A percentile compares a stretch with the other conserved stretches of the same genome.
Evolutionary conservation across 2,797 vertebrate genomes (phyloP).

Genomic region (Mionectes olivaceus): DNA sequence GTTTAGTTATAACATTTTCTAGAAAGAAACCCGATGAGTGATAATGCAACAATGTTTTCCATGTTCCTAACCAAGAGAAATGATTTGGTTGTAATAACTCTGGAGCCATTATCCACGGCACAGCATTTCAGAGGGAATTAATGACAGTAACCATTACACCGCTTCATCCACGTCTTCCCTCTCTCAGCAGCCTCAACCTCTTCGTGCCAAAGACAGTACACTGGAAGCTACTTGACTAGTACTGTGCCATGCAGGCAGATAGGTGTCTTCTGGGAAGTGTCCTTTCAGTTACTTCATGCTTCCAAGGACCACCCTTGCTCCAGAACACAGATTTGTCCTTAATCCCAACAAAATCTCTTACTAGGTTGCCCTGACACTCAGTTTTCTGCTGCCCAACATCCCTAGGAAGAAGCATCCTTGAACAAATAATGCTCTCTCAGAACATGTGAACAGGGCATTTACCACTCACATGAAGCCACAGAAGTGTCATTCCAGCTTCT

Average conservation of each 20-base stretch:
- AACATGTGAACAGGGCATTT: neutral
- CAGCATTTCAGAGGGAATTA: slow-evolving; percentile 66
- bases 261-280: neutral
- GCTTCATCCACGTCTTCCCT: neutral
- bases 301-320: slow-evolving; percentile 22
- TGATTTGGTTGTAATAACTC: slow-evolving; percentile 60
- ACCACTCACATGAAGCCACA: neutral
- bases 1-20: slow-evolving; percentile 34
- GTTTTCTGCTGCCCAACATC: neutral
- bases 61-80: slow-evolving; percentile 66
- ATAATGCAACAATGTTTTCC: slow-evolving; percentile 72
- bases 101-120: slow-evolving; percentile 62
- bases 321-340: neutral
- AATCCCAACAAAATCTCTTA: slow-evolving; percentile 29
- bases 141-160: slow-evolving; percentile 64
- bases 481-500: neutral
- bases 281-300: slow-evolving; percentile 32
- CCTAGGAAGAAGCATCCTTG: neutral
- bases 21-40: slow-evolving; percentile 32
- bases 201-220: neutral
- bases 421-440: neutral
- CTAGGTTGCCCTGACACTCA: neutral
- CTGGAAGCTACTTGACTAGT: slow-evolving; percentile 9
- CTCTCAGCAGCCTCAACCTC: neutral
- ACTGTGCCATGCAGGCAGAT: slow-evolving; percentile 20